Evolutionary conservation across 1,140 invertebrate genomes (phyloP), one percentile per base, ranked within the genome.

Genomic region (Arctopsyche grandis): DNA sequence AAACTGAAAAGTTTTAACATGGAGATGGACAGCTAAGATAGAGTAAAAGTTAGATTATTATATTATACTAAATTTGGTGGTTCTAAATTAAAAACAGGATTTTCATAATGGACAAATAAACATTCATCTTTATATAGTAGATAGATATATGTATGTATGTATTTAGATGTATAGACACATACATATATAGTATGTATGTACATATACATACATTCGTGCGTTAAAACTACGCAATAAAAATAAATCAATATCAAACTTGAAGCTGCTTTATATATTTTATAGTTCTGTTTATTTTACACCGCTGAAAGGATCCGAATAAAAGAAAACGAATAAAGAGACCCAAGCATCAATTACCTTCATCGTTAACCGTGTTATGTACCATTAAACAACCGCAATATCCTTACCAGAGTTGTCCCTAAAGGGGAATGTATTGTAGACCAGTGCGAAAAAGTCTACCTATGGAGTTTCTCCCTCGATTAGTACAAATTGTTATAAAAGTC

Each of bases 381-480:
- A 73, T 73, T 73, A 73, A 73, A 52, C 70, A 46, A 73, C 38
- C 70, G 22, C 70, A 52, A 48, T 73, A 73, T 43, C 70, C 70
- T 24, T 73, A 22, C 46, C 29, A 21, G 66, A 38, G n/a, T 38
- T 38, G 1, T 38, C 29, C 7, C 29, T 38, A 38, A 1, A 38
- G 29, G n/a, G n/a, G 29, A 38, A 38, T 38, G 29, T 38, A 38
- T 38, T 38, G 7, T 38, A 38, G 29, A 38, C 7, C 29, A 38
- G 29, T 7, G 29, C 14, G 10, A 58, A 21, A 58, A 58, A 58
- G 14, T 4, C 21, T 58, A 58, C 52, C 29, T 38, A 7, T 4
- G 7, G 29, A 38, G 7, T 38, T 38, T 38, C 29, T 38, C 7
- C 7, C 29, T 38, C 29, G 29, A 38, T 38, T 38, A 38, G 29